A percentile compares a stretch with the other conserved stretches of the same genome.
Conservation (phyloP, 2,113 vertebrate species). For the Paracyprichromis sp. region DNA sequence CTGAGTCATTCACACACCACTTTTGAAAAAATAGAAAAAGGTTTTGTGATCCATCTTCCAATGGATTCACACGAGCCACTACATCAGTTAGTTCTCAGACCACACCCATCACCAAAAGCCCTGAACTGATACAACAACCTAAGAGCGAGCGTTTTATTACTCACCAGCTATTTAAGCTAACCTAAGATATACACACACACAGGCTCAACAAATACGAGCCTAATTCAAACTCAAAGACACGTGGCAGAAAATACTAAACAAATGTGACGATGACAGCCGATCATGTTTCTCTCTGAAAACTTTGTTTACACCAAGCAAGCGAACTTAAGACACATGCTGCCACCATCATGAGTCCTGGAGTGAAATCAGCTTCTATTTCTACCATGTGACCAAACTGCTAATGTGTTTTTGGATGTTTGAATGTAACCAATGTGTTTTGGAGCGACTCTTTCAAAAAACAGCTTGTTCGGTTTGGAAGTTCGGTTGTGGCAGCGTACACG, state of each 20-base stretch:
- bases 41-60: not conserved
- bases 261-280: not conserved
- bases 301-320: not conserved
- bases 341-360: not conserved
- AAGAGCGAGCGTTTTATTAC: not conserved
- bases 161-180: not conserved
- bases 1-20: not conserved
- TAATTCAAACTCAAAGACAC: not conserved
- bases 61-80: not conserved
- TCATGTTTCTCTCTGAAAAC: not conserved
- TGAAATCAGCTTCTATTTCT: not conserved
- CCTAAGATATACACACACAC: not conserved
- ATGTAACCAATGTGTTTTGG: not conserved
- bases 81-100: not conserved
- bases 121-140: not conserved
- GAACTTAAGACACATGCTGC: not conserved
- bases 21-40: not conserved
- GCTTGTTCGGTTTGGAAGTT: not conserved
- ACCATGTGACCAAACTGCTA: not conserved
- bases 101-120: not conserved
- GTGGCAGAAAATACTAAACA: not conserved
- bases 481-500: not conserved
- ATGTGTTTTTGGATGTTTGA: slow-evolving; percentile 3
- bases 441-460: not conserved
- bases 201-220: not conserved